Base-by-base conservation (phyloP, 1,140 invertebrate species). In the Planococcus citri region DNA sequence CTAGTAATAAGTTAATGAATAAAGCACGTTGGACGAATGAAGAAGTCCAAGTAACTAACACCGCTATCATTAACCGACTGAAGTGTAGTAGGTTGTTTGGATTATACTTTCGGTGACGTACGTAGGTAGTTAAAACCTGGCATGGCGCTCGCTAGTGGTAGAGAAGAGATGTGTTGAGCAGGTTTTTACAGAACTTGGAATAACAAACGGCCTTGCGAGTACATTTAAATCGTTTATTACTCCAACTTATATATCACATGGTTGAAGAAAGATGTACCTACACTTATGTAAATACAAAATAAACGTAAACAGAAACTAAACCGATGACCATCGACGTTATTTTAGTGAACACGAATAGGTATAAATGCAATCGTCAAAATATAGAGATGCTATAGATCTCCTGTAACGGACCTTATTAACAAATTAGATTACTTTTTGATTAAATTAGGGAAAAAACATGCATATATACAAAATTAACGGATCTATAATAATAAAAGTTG, bases 121-220 rank as follows among this genome's bases (percentile, higher is more conserved):
- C 4, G 29, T 33, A 33, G 29, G 29, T 33, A 33, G 17, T 51
- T 20, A 51, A 2, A 51, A 51, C 41, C 41, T 51, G 41, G n/a
- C 17, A n/a, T n/a, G n/a, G n/a, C n/a, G n/a, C n/a, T n/a, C n/a
- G n/a, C n/a, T n/a, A n/a, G n/a, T n/a, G n/a, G n/a, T n/a, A n/a
- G n/a, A n/a, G n/a, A n/a, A 20, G 41, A 51, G 41, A 51, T 51
- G 41, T 51, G n/a, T 51, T 51, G 41, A 17, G 41, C 41, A 51
- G 41, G 41, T 51, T 51, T 51, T 51, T 51, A 51, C 41, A 20
- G 17, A 51, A 51, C n/a, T 51, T 4, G 4, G 17, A 51, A 51
- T 51, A 51, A 17, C 41, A 51, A 51, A 51, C 41, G 41, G n/a
- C 41, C 41, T 51, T 51, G 41, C 41, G 41, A 51, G 41, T 51